These are phyloP conservation scores for Sycobia sp. DNA, from an alignment of 1,140 invertebrate species.

Conservation along the genomic window DNA sequence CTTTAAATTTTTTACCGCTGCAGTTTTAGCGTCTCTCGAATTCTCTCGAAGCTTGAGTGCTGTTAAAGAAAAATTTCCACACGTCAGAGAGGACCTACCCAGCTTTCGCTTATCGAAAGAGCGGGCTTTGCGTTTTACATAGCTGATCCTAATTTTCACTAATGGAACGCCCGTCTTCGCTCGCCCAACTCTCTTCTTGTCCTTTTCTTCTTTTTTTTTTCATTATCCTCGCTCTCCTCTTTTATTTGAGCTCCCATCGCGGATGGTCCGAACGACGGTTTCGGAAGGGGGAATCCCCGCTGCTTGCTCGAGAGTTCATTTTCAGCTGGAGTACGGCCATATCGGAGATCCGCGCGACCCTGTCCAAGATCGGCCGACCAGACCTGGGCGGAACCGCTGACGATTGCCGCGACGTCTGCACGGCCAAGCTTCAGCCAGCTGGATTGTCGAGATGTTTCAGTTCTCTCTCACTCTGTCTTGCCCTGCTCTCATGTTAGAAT, in stretches of 20 bases:
- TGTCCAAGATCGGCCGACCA: slow-evolving; percentile 11
- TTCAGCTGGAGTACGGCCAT: background rate
- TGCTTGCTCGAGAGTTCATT: slow-evolving; percentile 15
- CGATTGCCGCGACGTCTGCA: no score
- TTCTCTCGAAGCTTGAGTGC: no score
- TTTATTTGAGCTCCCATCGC: no score
- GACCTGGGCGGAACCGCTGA: slow-evolving; percentile 32
- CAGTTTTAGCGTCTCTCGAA: no score
- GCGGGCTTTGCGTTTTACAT: slow-evolving; percentile 29
- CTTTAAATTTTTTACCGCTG: no score
- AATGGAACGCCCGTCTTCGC: slow-evolving; percentile 22
- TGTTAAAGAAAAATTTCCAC: no score
- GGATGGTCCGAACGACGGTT: background rate
- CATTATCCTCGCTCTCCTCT: no score
- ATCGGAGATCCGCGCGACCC: background rate
- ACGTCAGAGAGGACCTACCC: background rate
- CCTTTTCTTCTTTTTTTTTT: background rate
- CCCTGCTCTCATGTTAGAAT: no score
- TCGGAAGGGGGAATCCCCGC: background rate
- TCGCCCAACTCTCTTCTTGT: background rate
- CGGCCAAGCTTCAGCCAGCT: background rate
- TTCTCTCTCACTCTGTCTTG: background rate
- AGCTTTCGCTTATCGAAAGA: slow-evolving; percentile 2
- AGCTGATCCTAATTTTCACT: slow-evolving; percentile 28
- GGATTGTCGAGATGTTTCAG: slow-evolving; percentile 6